Evolutionary conservation across 1,140 invertebrate genomes (phyloP), one percentile per base, ranked within the genome.

Genomic region (Ceratina australensis): DNA sequence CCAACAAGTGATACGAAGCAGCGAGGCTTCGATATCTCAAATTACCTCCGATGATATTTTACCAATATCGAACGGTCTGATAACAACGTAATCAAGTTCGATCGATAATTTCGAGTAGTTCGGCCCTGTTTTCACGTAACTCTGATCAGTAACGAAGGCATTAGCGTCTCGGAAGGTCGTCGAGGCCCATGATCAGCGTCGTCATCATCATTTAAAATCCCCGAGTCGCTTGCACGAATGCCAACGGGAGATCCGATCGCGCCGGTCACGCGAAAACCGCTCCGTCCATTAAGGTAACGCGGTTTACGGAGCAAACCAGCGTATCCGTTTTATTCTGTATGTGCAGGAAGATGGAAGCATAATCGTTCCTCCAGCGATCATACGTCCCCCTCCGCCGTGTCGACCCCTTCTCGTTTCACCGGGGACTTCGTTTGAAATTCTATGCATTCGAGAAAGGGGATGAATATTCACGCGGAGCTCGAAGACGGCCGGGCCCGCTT

Each of bases 391-490:
- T 10, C 33, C 5, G 33, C 33, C 5, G 33, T 42, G 26, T 65
- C 33, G 5, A 42, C 33, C 66, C 47, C 33, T 13, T 20, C 33
- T 42, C 33, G 28, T 5, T 42, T 42, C 33, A 10, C 15, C 50
- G 50, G 33, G 65, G 64, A 72, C 65, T 82, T 83, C 81, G 64
- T 79, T 83, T 75, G 71, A 83, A 83, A 83, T 83, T 83, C 80
- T 79, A 66, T 83, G 82, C 82, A 82, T 82, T 66, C 82, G 56
- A 52, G 54, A 80, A 81, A 74, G 71, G 72, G 63, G 59, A 82
- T 83, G 82, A 83, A 83, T 83, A 83, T 83, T 83, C 81, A 79
- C 66, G 59, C 74, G 69, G 33, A 13, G 24, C 64, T 68, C 59
- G 81, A 79, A 42, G 47, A 47, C 59, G 24, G 16, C 33, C 33